phyloP scores from a whole-genome alignment of 1,140 invertebrate genomes.

The Dreissena rostriformis region DNA sequence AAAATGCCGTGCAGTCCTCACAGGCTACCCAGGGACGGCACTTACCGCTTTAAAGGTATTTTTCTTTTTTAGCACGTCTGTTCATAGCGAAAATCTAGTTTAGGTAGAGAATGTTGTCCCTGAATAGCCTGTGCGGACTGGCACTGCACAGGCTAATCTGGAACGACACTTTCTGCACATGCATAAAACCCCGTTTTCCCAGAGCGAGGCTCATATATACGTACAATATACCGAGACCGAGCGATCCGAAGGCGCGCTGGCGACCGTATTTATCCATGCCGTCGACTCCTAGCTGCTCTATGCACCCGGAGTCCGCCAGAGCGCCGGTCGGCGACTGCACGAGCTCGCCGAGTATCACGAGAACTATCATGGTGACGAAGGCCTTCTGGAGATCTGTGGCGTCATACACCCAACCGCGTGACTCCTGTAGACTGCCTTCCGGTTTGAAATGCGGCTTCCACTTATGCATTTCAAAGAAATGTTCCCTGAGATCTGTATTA shows the following conservation, averaged over 20 bases:
- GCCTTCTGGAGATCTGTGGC: background rate
- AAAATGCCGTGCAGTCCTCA: background rate
- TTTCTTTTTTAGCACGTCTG: no score
- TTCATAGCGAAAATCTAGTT: no score
- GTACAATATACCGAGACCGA: slow-evolving; percentile 44
- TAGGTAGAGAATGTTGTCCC: background rate
- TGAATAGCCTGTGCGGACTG: background rate
- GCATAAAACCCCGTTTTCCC: no score
- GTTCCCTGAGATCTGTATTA: background rate
- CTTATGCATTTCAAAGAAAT: slow-evolving; percentile 24
- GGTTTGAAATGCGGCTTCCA: slow-evolving; percentile 10
- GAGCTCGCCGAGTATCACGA: slow-evolving; percentile 49
- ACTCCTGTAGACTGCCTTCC: slow-evolving; percentile 46
- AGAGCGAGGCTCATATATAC: no score
- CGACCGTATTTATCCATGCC: slow-evolving; percentile 53
- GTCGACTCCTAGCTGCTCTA: slow-evolving; percentile 32
- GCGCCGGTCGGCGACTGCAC: slow-evolving; percentile 50
- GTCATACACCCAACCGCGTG: slow-evolving; percentile 51
- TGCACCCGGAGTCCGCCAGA: slow-evolving; percentile 49
- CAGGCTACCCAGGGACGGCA: background rate
- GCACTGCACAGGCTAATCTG: no score
- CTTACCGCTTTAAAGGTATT: no score
- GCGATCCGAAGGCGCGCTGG: slow-evolving; percentile 50
- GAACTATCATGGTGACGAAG: slow-evolving; percentile 27
- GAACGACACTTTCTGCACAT: no score